Base-by-base conservation (phyloP, 1,140 invertebrate genomes). In the Sminthurinus signatus region DNA sequence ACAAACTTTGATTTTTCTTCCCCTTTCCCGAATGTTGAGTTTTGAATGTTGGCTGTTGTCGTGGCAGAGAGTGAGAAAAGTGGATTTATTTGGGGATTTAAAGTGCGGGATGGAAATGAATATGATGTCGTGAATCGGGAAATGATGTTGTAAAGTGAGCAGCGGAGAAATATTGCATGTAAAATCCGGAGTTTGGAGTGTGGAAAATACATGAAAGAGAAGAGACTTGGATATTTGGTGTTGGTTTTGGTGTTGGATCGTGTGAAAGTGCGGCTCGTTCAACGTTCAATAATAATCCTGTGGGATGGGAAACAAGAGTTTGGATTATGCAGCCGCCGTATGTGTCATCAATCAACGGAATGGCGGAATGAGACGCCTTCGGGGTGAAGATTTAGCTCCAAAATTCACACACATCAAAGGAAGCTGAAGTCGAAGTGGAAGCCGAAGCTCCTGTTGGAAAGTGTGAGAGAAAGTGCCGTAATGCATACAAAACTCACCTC, bases 281-380 rank as follows among this genome's bases (percentile, higher is more conserved):
- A n/a, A n/a, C 12, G 15, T 17, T 28, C 43, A 58, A 67, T 66
- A 62, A 65, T 69, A 70, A 70, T 67, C 65, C 62, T 42, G 48
- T 39, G 64, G 69, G 69, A 70, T 56, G 56, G 59, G 62, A 62
- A 64, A 70, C 68, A 70, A 67, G 48, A 67, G 62, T 65, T 63
- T 63, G 65, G 69, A 71, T 71, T 71, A 71, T 71, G 69, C 69
- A 71, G 64, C 42, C 59, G 36, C 63, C 61, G 64, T 67, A 67
- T 68, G 60, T 69, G 69, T 71, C 69, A 71, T 71, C 69, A 71
- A 71, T 71, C 69, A 71, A 51, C 68, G 48, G 68, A 71, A 71
- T 65, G 65, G 69, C 62, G 60, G 65, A 67, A 65, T 67, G 65
- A 65, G 62, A 65, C 50, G 59, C 61, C 69, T 65, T 59, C 15